phyloP scores from a whole-genome alignment of 2,113 vertebrate species.

The Pygathrix nemaeus region DNA sequence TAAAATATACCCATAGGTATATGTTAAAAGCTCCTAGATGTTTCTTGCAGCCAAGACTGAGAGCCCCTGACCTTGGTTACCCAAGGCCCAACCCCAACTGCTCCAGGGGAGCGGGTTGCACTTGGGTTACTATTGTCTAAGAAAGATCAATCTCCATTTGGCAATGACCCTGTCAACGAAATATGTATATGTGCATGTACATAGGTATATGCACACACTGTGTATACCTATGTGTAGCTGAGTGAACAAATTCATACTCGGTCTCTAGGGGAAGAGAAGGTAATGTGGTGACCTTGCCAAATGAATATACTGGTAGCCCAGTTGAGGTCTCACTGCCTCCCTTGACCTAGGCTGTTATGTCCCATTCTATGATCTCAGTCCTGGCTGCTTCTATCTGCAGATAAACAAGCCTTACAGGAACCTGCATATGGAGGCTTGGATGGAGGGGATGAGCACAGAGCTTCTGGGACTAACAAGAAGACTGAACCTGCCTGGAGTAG shows the following conservation, averaged over 20 bases:
- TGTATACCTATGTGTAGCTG: background rate
- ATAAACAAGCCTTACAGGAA: background rate
- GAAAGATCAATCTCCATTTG: background rate
- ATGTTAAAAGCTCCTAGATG: background rate
- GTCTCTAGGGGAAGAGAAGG: background rate
- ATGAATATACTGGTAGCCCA: background rate
- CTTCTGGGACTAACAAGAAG: constrained; percentile 58
- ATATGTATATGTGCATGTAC: background rate
- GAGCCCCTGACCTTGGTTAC: background rate
- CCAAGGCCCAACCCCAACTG: background rate
- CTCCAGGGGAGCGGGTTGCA: background rate
- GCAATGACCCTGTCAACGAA: background rate
- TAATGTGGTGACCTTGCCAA: background rate
- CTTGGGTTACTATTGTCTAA: background rate
- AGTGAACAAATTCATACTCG: background rate
- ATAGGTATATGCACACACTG: accelerated
- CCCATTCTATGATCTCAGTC: background rate
- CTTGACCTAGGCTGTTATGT: background rate
- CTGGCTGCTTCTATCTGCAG: background rate
- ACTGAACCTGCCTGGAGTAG: constrained; percentile 84
- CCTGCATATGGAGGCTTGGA: background rate
- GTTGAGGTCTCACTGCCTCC: background rate
- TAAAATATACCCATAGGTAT: no score
- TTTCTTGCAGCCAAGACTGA: background rate
- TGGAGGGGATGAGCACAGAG: background rate